Evolutionary conservation across 2,797 vertebrate genomes (phyloP).

Genomic region (Helostoma temminkii): DNA sequence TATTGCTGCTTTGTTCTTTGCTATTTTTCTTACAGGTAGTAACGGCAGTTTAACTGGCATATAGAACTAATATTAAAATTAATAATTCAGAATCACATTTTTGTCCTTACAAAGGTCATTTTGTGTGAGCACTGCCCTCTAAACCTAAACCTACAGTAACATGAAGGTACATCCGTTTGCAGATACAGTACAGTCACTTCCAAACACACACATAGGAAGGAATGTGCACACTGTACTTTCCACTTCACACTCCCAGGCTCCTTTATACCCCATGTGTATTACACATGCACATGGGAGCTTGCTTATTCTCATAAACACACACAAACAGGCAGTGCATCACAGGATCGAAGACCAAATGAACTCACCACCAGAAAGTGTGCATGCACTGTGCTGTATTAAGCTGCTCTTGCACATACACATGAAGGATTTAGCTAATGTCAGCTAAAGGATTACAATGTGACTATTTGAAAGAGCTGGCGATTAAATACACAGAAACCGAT

Average conservation of each 20-base stretch:
- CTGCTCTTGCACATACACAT: slow-evolving; percentile 17
- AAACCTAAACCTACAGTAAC: slow-evolving; percentile 68
- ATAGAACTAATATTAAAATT: too few relatives aligned
- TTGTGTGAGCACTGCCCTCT: slow-evolving; percentile 55
- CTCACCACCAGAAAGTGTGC: slow-evolving; percentile 4
- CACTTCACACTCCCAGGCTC: slow-evolving; percentile 11
- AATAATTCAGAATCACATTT: slow-evolving; percentile 57
- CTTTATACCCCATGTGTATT: slow-evolving; percentile 21
- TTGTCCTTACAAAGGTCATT: slow-evolving; percentile 60
- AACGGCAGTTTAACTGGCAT: too few relatives aligned
- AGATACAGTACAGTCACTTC: slow-evolving; percentile 19
- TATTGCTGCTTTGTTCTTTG: background rate
- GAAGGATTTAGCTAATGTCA: slow-evolving; percentile 1
- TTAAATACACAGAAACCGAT: slow-evolving; percentile 37
- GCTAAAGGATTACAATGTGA: slow-evolving; percentile 34
- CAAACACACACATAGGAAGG: slow-evolving; percentile 18
- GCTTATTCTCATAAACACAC: slow-evolving; percentile 12
- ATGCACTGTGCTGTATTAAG: slow-evolving; percentile 14
- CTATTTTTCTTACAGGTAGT: too few relatives aligned
- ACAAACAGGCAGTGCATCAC: background rate
- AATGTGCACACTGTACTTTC: slow-evolving; percentile 21
- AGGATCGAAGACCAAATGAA: slow-evolving; percentile 15
- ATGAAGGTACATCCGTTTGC: slow-evolving; percentile 41
- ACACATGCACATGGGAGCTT: slow-evolving; percentile 14
- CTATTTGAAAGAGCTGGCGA: slow-evolving; percentile 27